phyloP scores from a whole-genome alignment of 2,113 vertebrate species.

The Tapirus terrestris region DNA sequence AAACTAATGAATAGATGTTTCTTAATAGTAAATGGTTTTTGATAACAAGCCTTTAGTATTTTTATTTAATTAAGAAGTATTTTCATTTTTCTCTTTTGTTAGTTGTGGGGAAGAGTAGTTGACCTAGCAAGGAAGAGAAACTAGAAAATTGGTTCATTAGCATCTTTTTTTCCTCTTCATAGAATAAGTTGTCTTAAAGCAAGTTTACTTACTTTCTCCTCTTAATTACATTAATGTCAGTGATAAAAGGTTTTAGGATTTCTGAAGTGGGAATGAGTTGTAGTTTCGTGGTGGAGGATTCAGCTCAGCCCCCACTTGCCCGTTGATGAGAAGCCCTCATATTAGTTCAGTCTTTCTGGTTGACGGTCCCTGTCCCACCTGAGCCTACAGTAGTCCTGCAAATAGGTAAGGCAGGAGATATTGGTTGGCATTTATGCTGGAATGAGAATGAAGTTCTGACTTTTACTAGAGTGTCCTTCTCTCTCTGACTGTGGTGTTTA shows the following conservation, averaged over 20 bases:
- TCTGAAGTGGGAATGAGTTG: neutral
- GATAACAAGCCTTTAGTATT: neutral
- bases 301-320: neutral
- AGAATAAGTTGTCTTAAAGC: neutral
- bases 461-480: neutral
- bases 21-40: slow-evolving; percentile 25
- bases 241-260: neutral
- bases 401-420: neutral
- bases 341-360: neutral
- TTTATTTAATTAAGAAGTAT: neutral
- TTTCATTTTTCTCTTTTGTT: slow-evolving; percentile 5
- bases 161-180: neutral
- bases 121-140: neutral
- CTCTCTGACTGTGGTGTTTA: neutral
- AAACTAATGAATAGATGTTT: neutral
- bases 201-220: neutral
- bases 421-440: neutral
- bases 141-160: neutral
- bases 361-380: neutral
- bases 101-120: neutral
- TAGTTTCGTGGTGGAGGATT: neutral
- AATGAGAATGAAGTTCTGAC: neutral
- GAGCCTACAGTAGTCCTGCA: neutral
- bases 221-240: neutral
- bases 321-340: neutral